These are phyloP conservation scores for Aurelia aurita complex sp. Pacific DNA, from an alignment of 30 jellyfish, hydroid and myxozoan species.

Conservation along the genomic window DNA sequence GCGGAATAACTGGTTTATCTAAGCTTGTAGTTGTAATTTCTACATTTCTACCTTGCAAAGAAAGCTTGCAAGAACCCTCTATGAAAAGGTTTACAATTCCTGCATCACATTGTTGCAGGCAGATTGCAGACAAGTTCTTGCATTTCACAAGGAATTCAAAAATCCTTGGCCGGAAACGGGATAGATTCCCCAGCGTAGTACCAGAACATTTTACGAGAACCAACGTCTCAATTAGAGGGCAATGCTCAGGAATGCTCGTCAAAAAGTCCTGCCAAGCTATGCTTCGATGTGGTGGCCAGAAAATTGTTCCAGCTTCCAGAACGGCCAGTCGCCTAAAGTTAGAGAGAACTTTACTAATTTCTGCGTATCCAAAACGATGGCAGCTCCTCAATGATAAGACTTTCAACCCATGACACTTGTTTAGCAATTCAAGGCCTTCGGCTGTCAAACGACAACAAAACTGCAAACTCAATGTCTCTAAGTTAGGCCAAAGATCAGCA, in stretches of 20 bases:
- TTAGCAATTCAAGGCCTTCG: constrained; percentile 6
- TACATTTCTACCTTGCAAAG: neutral
- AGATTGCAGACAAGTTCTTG: constrained; percentile 12
- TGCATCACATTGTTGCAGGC: constrained; percentile 47
- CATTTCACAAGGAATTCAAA: constrained; percentile 15
- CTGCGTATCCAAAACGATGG: constrained; percentile 30
- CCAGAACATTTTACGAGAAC: constrained; percentile 47
- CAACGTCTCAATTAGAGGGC: constrained; percentile 27
- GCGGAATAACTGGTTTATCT: constrained; percentile 41
- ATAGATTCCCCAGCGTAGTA: constrained; percentile 15
- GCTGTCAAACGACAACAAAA: constrained; percentile 26
- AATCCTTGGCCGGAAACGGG: constrained; percentile 20
- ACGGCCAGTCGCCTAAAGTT: constrained; percentile 7
- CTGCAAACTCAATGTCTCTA: constrained; percentile 50
- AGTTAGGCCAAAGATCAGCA: constrained; percentile 5
- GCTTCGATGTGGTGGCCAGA: constrained; percentile 34
- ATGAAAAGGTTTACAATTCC: constrained; percentile 21
- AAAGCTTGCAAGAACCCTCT: neutral
- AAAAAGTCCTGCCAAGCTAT: constrained; percentile 26
- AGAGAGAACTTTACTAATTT: constrained; percentile 4
- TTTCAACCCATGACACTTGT: constrained; percentile 28
- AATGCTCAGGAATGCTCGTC: constrained; percentile 27
- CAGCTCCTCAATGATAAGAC: constrained; percentile 48
- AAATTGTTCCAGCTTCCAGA: constrained; percentile 48
- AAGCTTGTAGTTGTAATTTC: constrained; percentile 4